Percentiles rank a stretch among this genome's conserved stretches.
Evolutionary conservation across 2,797 vertebrate genomes (phyloP).

Genomic region (Clarias fuscus): DNA sequence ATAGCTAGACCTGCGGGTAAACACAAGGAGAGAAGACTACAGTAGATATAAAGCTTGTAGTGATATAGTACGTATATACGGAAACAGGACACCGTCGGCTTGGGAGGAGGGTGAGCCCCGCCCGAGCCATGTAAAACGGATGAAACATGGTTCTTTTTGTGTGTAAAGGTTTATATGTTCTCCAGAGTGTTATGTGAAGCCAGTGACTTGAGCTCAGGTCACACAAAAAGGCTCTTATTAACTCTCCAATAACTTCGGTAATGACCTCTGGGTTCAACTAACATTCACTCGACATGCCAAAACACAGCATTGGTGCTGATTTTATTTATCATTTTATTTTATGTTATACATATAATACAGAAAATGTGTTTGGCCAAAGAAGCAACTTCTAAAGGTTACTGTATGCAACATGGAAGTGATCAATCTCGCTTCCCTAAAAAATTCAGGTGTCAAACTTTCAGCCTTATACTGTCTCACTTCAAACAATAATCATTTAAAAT

Average conservation of each 20-base stretch:
- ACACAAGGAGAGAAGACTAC: slow-evolving; percentile 21
- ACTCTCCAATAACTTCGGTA: not conserved
- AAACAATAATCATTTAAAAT: too few relatives aligned
- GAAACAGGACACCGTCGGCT: slow-evolving; percentile 21
- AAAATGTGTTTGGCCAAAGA: too few relatives aligned
- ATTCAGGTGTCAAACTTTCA: too few relatives aligned
- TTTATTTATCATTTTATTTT: too few relatives aligned
- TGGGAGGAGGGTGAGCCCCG: slow-evolving; percentile 1
- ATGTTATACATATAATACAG: too few relatives aligned
- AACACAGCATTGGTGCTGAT: too few relatives aligned
- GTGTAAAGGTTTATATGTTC: slow-evolving; percentile 35
- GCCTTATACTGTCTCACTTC: too few relatives aligned
- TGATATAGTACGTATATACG: slow-evolving; percentile 35
- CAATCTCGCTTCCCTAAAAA: too few relatives aligned
- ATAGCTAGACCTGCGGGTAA: slow-evolving; percentile 4
- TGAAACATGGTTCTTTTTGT: slow-evolving; percentile 40
- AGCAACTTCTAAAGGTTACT: too few relatives aligned
- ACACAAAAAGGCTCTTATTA: slow-evolving; percentile 4
- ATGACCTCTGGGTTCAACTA: not conserved
- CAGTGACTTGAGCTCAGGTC: slow-evolving; percentile 13
- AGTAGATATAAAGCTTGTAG: slow-evolving; percentile 13
- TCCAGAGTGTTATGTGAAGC: slow-evolving; percentile 34
- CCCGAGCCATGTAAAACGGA: slow-evolving; percentile 28
- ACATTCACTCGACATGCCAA: not conserved
- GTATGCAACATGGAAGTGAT: too few relatives aligned